Evolutionary conservation across 2,888 invertebrate genomes (phyloP), one percentile per base, ranked within the genome.

Genomic region (Andricus quercusramuli): DNA sequence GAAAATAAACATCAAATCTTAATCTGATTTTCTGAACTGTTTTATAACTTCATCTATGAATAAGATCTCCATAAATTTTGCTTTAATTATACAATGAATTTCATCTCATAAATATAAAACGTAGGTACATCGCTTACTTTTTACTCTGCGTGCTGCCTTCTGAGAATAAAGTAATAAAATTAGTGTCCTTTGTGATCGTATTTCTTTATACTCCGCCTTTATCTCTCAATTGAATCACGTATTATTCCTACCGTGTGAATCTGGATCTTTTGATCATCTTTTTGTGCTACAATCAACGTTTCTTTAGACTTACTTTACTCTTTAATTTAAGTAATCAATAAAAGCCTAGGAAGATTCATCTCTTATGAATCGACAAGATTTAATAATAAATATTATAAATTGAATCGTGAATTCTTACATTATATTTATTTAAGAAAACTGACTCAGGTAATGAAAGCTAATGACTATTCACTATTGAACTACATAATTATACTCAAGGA

Each of bases 221-320:
- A 85, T 85, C 82, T 82, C 82, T 80, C 83, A 85, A 85, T 85
- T 85, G 83, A 82, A 83, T 83, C 83, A 83, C 79, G 29, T 56
- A 70, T 70, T 70, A 51, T 70, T 29, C 44, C 47, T 20, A 47
- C 17, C 70, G 29, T 70, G 70, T 44, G 70, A 70, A 51, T 20
- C 17, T 25, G n/a, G 56, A 68, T 44, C 25, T 22, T 17, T 29
- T 51, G 20, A n/a, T n/a, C 67, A n/a, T n/a, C 32, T 41, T 67
- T 41, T 67, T 41, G 67, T 67, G 9, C 9, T 37, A 22, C n/a
- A 32, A 22, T 62, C 9, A 66, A 66, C 37, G n/a, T 20, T n/a
- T 13, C 22, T 67, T 67, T 41, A 67, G 4, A 22, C 41, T 22
- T n/a, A 67, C 11, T 67, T 67, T 13, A 11, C n/a, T 67, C n/a